Evolutionary conservation across 2,113 vertebrate genomes (phyloP).

Genomic region (Halichoerus grypus): DNA sequence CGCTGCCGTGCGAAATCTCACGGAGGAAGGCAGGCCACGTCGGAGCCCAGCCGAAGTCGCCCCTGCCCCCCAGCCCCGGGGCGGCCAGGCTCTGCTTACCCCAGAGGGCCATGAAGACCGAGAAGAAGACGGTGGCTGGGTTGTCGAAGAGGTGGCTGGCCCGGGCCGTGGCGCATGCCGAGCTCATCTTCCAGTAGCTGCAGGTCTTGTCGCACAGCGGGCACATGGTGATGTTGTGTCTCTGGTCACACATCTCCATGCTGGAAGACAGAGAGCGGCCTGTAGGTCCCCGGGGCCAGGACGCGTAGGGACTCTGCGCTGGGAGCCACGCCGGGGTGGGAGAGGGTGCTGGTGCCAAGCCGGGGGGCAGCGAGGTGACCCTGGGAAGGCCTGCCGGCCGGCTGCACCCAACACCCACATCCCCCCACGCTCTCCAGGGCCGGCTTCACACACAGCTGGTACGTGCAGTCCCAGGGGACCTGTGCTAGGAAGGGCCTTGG

Average conservation of each 20-base stretch:
- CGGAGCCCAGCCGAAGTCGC: accelerated
- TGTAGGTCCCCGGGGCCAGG: accelerated
- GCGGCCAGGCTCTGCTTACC: conserved; percentile 85
- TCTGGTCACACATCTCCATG: conserved; percentile 97
- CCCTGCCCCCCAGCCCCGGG: accelerated
- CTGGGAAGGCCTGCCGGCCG: accelerated
- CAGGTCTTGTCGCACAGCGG: conserved; percentile 96
- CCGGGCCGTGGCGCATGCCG: conserved; percentile 95
- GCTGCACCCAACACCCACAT: accelerated
- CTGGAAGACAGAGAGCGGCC: conserved; percentile 83
- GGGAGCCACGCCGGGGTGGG: neutral
- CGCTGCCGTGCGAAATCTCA: accelerated
- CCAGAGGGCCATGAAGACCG: conserved; percentile 99
- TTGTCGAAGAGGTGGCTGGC: conserved; percentile 99
- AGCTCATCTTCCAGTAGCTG: conserved; percentile 97
- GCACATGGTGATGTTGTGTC: conserved; percentile 98
- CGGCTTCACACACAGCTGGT: accelerated
- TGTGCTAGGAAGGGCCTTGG: neutral
- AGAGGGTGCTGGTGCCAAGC: neutral
- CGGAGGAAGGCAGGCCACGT: accelerated
- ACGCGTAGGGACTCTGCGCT: accelerated
- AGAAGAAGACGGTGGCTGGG: conserved; percentile 97
- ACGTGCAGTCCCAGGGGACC: accelerated
- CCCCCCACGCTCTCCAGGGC: neutral
- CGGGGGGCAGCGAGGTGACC: accelerated